Conservation (phyloP, 2,113 vertebrate genomes). For the Herpetotheres cachinnans region DNA sequence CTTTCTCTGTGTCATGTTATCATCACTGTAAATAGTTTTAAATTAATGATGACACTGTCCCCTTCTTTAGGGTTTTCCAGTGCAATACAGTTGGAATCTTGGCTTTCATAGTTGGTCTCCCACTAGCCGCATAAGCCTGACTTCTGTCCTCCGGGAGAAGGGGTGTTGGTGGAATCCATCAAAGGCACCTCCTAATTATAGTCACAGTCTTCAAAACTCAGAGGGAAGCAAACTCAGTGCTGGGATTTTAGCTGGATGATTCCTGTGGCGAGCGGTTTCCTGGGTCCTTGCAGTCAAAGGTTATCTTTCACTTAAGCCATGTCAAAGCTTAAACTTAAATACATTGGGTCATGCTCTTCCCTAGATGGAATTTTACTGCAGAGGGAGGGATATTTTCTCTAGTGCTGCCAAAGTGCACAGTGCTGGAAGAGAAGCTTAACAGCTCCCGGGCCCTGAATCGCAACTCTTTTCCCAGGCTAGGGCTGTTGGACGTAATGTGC, state of each 20-base stretch:
- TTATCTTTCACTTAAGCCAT: not conserved
- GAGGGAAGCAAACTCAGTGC: not conserved
- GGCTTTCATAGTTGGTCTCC: not conserved
- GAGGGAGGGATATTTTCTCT: not conserved
- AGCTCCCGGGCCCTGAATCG: not conserved
- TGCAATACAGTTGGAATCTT: not conserved
- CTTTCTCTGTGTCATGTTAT: not conserved
- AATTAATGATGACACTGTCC: not conserved
- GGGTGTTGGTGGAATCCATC: conserved; percentile 49
- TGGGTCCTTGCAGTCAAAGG: conserved; percentile 29
- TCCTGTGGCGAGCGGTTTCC: not conserved
- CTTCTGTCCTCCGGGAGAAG: conserved; percentile 22
- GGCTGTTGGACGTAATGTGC: not conserved
- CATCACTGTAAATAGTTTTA: not conserved
- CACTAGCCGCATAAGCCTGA: not conserved
- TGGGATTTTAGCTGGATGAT: not conserved
- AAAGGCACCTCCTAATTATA: conserved; percentile 56
- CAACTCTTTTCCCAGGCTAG: not conserved
- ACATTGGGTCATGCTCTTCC: not conserved
- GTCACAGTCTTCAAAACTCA: conserved; percentile 18
- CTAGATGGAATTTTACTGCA: not conserved
- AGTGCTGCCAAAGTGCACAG: not conserved
- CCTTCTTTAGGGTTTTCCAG: not conserved
- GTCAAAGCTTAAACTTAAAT: conserved; percentile 18
- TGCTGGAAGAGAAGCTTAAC: not conserved